Conservation (phyloP, 2,113 vertebrate genomes). For the Hymenochirus boettgeri region DNA sequence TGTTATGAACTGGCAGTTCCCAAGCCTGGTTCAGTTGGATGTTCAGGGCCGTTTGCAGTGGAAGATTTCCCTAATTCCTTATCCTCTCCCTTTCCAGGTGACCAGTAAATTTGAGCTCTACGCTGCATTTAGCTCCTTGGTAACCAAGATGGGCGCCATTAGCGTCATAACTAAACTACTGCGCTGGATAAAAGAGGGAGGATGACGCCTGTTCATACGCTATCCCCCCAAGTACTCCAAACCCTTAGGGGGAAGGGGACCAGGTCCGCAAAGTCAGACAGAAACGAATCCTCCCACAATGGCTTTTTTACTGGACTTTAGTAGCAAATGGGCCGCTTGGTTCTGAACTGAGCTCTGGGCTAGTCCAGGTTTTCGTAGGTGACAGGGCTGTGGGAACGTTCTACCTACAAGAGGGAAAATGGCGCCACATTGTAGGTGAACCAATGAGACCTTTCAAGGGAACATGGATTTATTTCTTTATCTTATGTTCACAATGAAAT, state of each 20-base stretch:
- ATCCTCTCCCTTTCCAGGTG: slow-evolving; percentile 72
- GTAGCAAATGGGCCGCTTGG: background rate
- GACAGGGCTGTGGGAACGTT: no score
- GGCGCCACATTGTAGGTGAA: no score
- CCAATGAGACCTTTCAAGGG: no score
- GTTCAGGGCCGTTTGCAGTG: no score
- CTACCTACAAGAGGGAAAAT: no score
- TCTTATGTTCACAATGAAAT: no score
- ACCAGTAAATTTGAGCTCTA: slow-evolving; percentile 93
- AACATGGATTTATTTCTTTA: no score
- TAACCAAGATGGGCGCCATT: slow-evolving; percentile 89
- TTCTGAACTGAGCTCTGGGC: background rate
- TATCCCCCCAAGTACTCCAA: slow-evolving; percentile 84
- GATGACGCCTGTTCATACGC: slow-evolving; percentile 90
- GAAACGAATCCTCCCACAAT: slow-evolving; percentile 62
- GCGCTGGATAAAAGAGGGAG: slow-evolving; percentile 92
- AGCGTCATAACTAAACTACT: slow-evolving; percentile 88
- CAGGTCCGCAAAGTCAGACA: slow-evolving; percentile 54
- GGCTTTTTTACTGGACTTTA: slow-evolving; percentile 65
- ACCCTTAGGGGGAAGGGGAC: slow-evolving; percentile 67
- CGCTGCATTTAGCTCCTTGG: slow-evolving; percentile 88
- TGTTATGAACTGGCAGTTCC: no score
- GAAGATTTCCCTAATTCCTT: no score
- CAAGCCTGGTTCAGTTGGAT: no score
- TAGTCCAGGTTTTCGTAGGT: no score